Evolutionary conservation across 2,888 invertebrate species (phyloP).

Genomic region (Pilophorus perplexus): DNA sequence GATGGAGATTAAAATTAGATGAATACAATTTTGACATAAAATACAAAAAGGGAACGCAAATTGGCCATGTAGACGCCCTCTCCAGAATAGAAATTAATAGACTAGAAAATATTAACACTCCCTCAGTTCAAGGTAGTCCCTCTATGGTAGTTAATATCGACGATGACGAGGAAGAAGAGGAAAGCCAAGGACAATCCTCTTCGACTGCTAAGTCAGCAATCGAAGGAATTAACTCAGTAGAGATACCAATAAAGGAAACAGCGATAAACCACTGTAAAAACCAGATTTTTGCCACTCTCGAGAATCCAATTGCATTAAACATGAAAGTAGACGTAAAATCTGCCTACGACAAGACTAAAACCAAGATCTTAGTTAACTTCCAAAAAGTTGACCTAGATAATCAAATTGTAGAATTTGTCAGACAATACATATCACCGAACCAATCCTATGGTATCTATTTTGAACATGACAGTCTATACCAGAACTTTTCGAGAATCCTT

Average conservation of each 20-base stretch:
- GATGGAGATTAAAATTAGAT: constrained; percentile 49
- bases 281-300: constrained; percentile 9
- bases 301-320: not conserved
- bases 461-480: no score
- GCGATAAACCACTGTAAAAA: constrained; percentile 3
- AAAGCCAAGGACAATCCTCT: not conserved
- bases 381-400: no score
- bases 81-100: no score
- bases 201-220: not conserved
- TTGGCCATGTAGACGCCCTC: constrained; percentile 43
- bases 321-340: not conserved
- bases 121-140: no score
- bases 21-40: constrained; percentile 45
- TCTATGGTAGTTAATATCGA: constrained; percentile 2
- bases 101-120: constrained; percentile 18
- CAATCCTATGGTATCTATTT: no score
- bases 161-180: not conserved
- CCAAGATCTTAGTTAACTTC: no score
- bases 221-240: no score
- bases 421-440: no score
- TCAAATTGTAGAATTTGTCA: not conserved
- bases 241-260: not conserved
- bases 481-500: no score
- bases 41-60: constrained; percentile 42
- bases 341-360: no score